Conservation (phyloP, 2,888 invertebrate genomes). For the Euphydryas editha region DNA sequence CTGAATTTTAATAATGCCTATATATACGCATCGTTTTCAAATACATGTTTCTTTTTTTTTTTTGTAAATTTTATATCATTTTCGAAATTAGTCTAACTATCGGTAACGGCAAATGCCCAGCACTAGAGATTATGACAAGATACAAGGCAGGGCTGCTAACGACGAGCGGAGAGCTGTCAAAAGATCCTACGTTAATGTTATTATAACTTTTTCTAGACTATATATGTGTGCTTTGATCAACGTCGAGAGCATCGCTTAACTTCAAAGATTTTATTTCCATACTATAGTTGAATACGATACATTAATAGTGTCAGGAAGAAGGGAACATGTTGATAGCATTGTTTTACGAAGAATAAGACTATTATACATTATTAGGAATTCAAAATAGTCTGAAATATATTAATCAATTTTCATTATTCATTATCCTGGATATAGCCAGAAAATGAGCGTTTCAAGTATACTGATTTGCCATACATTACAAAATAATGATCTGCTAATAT, state of each 20-base stretch:
- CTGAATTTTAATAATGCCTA: too few relatives aligned
- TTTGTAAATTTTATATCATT: not conserved
- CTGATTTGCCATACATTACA: too few relatives aligned
- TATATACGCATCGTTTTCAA: too few relatives aligned
- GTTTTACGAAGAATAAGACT: too few relatives aligned
- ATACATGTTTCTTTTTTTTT: not conserved
- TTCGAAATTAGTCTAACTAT: conserved; percentile 26
- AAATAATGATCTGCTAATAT: too few relatives aligned
- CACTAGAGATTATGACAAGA: conserved; percentile 82
- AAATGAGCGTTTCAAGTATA: too few relatives aligned
- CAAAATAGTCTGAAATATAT: too few relatives aligned
- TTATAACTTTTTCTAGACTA: conserved; percentile 79
- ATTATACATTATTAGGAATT: too few relatives aligned
- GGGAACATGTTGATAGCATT: too few relatives aligned
- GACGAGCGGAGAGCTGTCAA: conserved; percentile 79
- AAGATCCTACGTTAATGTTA: conserved; percentile 83
- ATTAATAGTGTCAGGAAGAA: not conserved
- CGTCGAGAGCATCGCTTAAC: conserved; percentile 25
- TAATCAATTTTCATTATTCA: too few relatives aligned
- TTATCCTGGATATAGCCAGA: too few relatives aligned
- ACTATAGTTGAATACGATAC: not conserved
- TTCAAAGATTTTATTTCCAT: conserved; percentile 13
- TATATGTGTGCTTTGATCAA: conserved; percentile 35
- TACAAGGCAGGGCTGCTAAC: conserved; percentile 81
- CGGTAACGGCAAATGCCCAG: conserved; percentile 43